Evolutionary conservation across 2,797 vertebrate species (phyloP).

Genomic region (Hyperoplus immaculatus): DNA sequence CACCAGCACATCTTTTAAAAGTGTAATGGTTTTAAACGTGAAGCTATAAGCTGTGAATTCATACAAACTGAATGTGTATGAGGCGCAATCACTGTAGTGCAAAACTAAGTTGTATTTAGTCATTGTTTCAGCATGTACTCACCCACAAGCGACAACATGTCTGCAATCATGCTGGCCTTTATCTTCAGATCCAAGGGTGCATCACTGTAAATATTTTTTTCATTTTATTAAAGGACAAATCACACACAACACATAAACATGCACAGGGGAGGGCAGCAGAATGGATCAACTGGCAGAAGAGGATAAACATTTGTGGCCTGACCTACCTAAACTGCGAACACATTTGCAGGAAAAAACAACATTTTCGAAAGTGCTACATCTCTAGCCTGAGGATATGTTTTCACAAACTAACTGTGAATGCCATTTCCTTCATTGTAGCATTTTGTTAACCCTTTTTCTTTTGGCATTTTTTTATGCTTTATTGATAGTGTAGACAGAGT

Average conservation of each 20-base stretch:
- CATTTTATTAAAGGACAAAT: conserved; percentile 13
- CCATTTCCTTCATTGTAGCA: conserved; percentile 42
- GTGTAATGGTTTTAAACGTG: background rate
- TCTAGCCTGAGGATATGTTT: conserved; percentile 8
- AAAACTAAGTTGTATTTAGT: conserved; percentile 42
- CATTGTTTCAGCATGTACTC: conserved; percentile 78
- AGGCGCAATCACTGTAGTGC: conserved; percentile 15
- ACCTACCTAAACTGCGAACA: conserved; percentile 27
- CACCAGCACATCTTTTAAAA: background rate
- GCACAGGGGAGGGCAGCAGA: background rate
- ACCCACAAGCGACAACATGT: conserved; percentile 99
- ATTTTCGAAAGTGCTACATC: conserved; percentile 18
- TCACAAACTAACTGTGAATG: conserved; percentile 6
- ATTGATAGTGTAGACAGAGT: too few species aligned
- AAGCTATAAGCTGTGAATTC: background rate
- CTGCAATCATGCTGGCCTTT: conserved; percentile 99
- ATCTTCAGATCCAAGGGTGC: conserved; percentile 98
- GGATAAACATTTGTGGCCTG: conserved; percentile 23
- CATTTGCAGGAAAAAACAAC: conserved; percentile 26
- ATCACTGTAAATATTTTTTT: conserved; percentile 86
- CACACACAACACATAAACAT: conserved; percentile 16
- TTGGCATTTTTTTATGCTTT: background rate
- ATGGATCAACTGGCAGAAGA: conserved; percentile 3
- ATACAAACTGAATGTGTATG: conserved; percentile 2
- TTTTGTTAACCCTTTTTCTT: conserved; percentile 27